phyloP scores from a whole-genome alignment of 1,140 invertebrate genomes.

The Xylocopa sonorina region DNA sequence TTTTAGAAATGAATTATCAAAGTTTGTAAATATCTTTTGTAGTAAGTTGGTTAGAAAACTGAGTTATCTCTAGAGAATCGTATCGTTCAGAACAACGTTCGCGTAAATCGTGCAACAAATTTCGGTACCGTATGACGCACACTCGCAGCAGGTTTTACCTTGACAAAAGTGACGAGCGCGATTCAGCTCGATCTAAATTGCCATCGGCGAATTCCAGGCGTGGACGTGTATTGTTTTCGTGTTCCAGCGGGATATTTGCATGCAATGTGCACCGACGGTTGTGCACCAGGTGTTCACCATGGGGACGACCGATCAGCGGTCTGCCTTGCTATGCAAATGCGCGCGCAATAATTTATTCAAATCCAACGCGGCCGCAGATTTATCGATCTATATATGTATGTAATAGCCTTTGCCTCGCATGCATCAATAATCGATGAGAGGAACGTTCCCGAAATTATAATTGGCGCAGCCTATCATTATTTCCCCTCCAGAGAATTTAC shows the following conservation, averaged over 20 bases:
- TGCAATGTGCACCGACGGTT: conserved; percentile 56
- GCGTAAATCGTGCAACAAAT: neutral
- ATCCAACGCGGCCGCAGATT: conserved; percentile 69
- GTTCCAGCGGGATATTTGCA: conserved; percentile 53
- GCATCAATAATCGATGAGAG: conserved; percentile 50
- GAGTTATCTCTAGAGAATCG: too few species aligned
- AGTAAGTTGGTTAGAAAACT: too few species aligned
- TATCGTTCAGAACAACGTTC: too few species aligned
- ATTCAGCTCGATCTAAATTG: conserved; percentile 25
- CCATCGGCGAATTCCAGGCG: conserved; percentile 48
- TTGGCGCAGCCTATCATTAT: neutral
- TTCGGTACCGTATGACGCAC: too few species aligned
- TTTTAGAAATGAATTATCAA: too few species aligned
- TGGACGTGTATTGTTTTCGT: conserved; percentile 60
- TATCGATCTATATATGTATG: conserved; percentile 61
- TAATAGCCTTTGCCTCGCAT: conserved; percentile 61
- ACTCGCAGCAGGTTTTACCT: neutral
- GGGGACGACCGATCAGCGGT: conserved; percentile 55
- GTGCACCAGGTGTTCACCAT: conserved; percentile 65
- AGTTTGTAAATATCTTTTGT: too few species aligned
- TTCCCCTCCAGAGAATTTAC: neutral
- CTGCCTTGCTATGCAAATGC: conserved; percentile 70
- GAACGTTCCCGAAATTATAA: conserved; percentile 27
- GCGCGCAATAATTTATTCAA: conserved; percentile 73
- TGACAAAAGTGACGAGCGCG: conserved; percentile 7